Conservation (phyloP, 2,888 invertebrate genomes). For the Napeogenes inachia region DNA sequence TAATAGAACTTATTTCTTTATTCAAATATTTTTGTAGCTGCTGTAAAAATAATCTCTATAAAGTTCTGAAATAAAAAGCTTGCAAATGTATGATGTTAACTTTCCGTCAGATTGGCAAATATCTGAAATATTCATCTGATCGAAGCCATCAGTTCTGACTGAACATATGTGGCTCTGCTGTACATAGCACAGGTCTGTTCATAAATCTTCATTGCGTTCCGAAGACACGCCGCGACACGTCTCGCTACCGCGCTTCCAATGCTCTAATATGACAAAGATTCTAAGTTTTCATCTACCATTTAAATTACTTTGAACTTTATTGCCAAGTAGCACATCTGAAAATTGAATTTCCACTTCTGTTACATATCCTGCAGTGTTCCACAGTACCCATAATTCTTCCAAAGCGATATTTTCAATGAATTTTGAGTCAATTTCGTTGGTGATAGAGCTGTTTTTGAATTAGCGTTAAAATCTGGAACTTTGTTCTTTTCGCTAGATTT, state of each 20-base stretch:
- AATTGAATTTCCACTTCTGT: conserved; percentile 11
- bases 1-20: too few relatives aligned
- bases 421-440: conserved; percentile 43
- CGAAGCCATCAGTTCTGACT: conserved; percentile 19
- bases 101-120: conserved; percentile 13
- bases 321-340: conserved; percentile 11
- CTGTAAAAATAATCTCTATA: too few relatives aligned
- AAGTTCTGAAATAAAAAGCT: too few relatives aligned
- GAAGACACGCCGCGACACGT: conserved; percentile 77
- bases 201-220: conserved; percentile 77
- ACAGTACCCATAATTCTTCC: conserved; percentile 54
- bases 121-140: conserved; percentile 20
- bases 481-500: conserved; percentile 71
- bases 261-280: conserved; percentile 42
- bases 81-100: too few relatives aligned
- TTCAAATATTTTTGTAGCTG: too few relatives aligned
- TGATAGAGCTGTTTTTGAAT: conserved; percentile 52
- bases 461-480: conserved; percentile 49
- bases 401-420: conserved; percentile 40
- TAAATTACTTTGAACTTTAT: conserved; percentile 37
- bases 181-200: conserved; percentile 63
- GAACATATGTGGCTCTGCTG: conserved; percentile 53
- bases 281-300: conserved; percentile 35
- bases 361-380: conserved; percentile 52
- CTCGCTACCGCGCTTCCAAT: conserved; percentile 70